These are phyloP conservation scores for Argopecten irradians DNA, from an alignment of 1,140 invertebrate genomes.

Conservation along the genomic window DNA sequence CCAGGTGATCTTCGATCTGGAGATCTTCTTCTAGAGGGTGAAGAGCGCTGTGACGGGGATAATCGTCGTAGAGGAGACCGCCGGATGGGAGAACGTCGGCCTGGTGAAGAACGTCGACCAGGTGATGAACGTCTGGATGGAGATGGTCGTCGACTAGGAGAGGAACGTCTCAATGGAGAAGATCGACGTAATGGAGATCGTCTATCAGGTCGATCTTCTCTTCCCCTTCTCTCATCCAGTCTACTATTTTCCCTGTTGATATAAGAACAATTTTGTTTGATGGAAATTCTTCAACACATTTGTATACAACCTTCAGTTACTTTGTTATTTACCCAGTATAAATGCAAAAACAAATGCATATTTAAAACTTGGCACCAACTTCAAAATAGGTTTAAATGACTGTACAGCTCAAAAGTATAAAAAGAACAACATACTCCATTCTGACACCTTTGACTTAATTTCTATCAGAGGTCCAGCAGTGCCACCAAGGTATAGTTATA, in stretches of 20 bases:
- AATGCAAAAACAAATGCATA: neutral
- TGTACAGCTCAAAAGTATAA: too few relatives aligned
- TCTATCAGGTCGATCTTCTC: neutral
- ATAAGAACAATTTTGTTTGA: too few relatives aligned
- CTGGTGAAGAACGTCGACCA: neutral
- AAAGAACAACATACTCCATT: too few relatives aligned
- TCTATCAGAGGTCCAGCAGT: too few relatives aligned
- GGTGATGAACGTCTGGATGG: neutral
- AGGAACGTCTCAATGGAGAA: too few relatives aligned
- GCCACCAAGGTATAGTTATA: too few relatives aligned
- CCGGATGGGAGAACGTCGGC: neutral
- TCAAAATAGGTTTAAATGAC: too few relatives aligned
- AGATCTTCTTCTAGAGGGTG: slow-evolving; percentile 33
- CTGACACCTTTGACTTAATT: too few relatives aligned
- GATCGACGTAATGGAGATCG: neutral
- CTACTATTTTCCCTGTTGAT: neutral
- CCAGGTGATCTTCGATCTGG: slow-evolving; percentile 29
- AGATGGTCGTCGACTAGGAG: neutral
- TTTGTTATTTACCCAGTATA: too few relatives aligned
- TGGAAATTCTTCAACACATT: too few relatives aligned
- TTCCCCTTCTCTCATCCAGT: slow-evolving; percentile 8
- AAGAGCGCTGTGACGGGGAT: neutral
- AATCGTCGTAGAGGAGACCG: neutral
- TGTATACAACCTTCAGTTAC: too few relatives aligned
- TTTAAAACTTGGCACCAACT: too few relatives aligned